phyloP scores from a whole-genome alignment of 2,113 vertebrate genomes.

The Nerophis ophidion region DNA sequence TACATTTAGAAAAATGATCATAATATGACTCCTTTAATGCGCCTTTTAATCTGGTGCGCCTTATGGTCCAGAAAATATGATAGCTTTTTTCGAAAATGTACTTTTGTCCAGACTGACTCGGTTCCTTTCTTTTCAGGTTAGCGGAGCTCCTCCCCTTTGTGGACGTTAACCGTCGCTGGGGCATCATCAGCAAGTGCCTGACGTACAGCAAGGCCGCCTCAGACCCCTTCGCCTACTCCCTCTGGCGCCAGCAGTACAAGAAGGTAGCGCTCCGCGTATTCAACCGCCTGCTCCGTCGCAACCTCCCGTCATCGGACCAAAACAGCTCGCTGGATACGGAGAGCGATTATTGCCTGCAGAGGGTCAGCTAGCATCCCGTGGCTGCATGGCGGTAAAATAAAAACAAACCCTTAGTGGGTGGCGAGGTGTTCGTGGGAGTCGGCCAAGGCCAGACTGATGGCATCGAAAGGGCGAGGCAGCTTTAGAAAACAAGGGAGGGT shows the following conservation, averaged over 20 bases:
- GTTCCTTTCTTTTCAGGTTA: slow-evolving; percentile 66
- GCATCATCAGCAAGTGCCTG: slow-evolving; percentile 81
- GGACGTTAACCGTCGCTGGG: slow-evolving; percentile 79
- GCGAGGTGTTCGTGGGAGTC: background rate
- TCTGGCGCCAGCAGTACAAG: slow-evolving; percentile 79
- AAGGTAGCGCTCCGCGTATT: slow-evolving; percentile 76
- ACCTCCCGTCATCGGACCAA: slow-evolving; percentile 77
- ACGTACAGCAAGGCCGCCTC: slow-evolving; percentile 83
- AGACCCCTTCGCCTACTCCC: slow-evolving; percentile 79
- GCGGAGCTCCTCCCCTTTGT: slow-evolving; percentile 77
- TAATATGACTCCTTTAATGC: no score
- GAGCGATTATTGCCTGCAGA: slow-evolving; percentile 80
- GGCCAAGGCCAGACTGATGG: slow-evolving; percentile 10
- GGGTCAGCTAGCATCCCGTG: slow-evolving; percentile 63
- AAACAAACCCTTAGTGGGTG: no score
- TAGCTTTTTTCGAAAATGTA: no score
- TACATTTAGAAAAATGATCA: no score
- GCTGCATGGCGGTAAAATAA: no score
- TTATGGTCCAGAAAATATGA: no score
- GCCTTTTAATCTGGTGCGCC: no score
- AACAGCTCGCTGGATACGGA: slow-evolving; percentile 80
- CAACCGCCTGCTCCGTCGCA: slow-evolving; percentile 77
- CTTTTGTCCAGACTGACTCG: slow-evolving; percentile 2
- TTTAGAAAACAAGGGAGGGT: slow-evolving; percentile 37
- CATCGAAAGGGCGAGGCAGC: slow-evolving; percentile 6